Evolutionary conservation across 2,888 invertebrate species (phyloP).

Genomic region (Venustoraphidia nigricollis): DNA sequence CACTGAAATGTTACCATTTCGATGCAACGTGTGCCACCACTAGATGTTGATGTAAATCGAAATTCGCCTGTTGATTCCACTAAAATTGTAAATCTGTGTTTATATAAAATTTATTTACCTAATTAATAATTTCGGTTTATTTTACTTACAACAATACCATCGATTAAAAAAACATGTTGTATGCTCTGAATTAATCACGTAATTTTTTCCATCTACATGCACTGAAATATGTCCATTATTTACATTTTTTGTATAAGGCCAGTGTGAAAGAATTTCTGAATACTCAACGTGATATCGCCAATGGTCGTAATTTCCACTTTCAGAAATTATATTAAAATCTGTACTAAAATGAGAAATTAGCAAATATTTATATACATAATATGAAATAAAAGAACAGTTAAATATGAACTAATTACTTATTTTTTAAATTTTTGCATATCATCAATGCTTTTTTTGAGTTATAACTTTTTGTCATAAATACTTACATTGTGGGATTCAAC

Average conservation of each 20-base stretch:
- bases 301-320: constrained; percentile 47
- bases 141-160: constrained; percentile 41
- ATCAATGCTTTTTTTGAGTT: no score
- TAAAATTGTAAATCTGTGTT: constrained; percentile 28
- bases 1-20: constrained; percentile 48
- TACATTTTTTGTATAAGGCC: constrained; percentile 43
- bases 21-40: constrained; percentile 31
- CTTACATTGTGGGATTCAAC: constrained; percentile 59
- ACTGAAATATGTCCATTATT: constrained; percentile 42
- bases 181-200: constrained; percentile 42
- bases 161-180: constrained; percentile 43
- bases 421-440: not conserved
- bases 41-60: constrained; percentile 31
- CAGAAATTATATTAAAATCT: constrained; percentile 43
- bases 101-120: constrained; percentile 1
- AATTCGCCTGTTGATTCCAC: constrained; percentile 47
- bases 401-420: not conserved
- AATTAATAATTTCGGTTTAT: not conserved
- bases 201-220: constrained; percentile 30
- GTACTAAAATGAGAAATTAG: constrained; percentile 27
- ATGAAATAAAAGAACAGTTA: constrained; percentile 6
- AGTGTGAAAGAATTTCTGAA: constrained; percentile 43
- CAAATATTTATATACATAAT: not conserved
- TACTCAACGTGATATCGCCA: constrained; percentile 56
- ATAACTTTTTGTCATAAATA: constrained; percentile 13